Evolutionary conservation across 2,888 invertebrate genomes (phyloP), one percentile per base, ranked within the genome.

Genomic region (Himalopsyche kuldschensis): DNA sequence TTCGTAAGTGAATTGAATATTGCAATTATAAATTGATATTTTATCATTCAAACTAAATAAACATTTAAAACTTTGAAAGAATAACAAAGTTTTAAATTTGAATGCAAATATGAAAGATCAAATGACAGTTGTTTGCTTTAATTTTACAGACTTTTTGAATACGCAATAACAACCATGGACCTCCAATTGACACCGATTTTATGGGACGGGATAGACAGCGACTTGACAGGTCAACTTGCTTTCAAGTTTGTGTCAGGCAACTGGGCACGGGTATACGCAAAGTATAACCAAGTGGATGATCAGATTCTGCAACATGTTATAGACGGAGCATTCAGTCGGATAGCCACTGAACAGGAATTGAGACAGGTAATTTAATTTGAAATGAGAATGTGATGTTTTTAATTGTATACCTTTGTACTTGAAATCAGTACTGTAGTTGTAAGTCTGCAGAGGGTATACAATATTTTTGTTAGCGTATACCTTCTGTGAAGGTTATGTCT

Each of bases 161-260:
- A 88, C 32, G 91, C 91, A 55, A 83, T 92, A 0, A 85, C 88
- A 0, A 89, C 89, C 75, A 88, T 92, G 1, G 91, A 91, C 0
- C 90, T 90, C 85, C 91, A 91, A 85, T 90, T 91, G 88, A 90
- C 91, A 0, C 87, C 89, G 0, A 88, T 89, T 0, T 89, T 88
- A 24, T 92, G 92, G 92, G 87, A 88, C 79, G 89, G 90, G 0
- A 15, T 88, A 0, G 91, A 92, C 78, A 95, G 95, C 85, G 92
- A 93, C 0, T 90, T 96, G 27, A 97, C 97, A 0, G 93, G 94
- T 87, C 92, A 94, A 78, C 89, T 95, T 41, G 93, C 94, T 0
- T 97, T 96, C 88, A 93, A 94, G 87, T 96, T 94, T 88, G 90
- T 98, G 6, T 90, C 95, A 24, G 92, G 93, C 30, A 93, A 96